Percentiles rank a stretch among this genome's conserved stretches.
Conservation (phyloP, 2,888 invertebrate species). For the Ferdinandea cuprea region DNA sequence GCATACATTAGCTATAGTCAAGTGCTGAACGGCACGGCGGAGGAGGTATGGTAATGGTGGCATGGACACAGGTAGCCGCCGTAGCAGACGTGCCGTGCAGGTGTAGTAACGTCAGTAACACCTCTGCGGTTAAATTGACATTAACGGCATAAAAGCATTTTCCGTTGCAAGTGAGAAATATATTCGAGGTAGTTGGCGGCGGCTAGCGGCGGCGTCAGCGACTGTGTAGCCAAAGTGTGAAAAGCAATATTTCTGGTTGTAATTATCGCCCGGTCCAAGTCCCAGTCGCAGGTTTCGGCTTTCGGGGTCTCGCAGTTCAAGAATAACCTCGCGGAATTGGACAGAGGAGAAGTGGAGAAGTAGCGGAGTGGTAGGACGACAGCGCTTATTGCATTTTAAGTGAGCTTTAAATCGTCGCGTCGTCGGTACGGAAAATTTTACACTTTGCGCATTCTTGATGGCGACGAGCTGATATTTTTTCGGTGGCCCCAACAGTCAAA, state of each 20-base stretch:
- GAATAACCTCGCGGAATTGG: slow-evolving; percentile 7
- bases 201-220: neutral
- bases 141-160: slow-evolving; percentile 67
- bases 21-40: slow-evolving; percentile 65
- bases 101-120: slow-evolving; percentile 60
- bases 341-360: no score
- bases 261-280: slow-evolving; percentile 57
- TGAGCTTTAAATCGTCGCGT: slow-evolving; percentile 61
- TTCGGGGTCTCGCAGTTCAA: slow-evolving; percentile 40
- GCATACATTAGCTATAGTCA: slow-evolving; percentile 64
- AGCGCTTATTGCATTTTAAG: slow-evolving; percentile 70
- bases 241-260: slow-evolving; percentile 74
- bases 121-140: slow-evolving; percentile 72
- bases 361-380: slow-evolving; percentile 23
- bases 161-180: slow-evolving; percentile 6
- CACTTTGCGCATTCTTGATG: slow-evolving; percentile 66
- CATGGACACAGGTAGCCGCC: slow-evolving; percentile 45
- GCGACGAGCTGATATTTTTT: slow-evolving; percentile 1
- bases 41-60: slow-evolving; percentile 40
- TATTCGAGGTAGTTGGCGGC: neutral
- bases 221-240: slow-evolving; percentile 55
- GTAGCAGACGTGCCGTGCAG: neutral
- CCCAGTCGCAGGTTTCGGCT: slow-evolving; percentile 38
- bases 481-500: neutral
- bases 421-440: slow-evolving; percentile 40